phyloP scores from a whole-genome alignment of 2,113 vertebrate genomes.

The Galemys pyrenaicus region DNA sequence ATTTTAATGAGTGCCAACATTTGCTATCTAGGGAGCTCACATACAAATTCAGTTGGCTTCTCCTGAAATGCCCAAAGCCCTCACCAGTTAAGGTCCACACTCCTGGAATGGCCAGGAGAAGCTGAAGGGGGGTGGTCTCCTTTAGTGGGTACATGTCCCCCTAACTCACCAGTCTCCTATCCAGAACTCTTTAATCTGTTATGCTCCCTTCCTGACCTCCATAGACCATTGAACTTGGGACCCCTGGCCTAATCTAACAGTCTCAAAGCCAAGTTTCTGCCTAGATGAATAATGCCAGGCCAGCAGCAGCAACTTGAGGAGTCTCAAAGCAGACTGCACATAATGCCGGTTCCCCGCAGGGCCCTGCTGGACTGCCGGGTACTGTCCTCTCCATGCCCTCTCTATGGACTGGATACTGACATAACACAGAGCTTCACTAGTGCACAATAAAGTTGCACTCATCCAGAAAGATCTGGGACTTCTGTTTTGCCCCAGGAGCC shows the following conservation, averaged over 20 bases:
- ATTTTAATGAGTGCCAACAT: not conserved
- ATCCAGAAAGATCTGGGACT: not conserved
- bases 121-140: not conserved
- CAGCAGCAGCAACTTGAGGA: not conserved
- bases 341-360: not conserved
- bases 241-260: not conserved
- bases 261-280: not conserved
- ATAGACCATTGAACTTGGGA: not conserved
- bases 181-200: not conserved
- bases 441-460: not conserved
- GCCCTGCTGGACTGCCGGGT: not conserved
- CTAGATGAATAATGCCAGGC: not conserved
- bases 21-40: not conserved
- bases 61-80: constrained; percentile 14
- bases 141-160: not conserved
- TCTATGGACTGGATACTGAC: not conserved
- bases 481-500: not conserved
- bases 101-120: not conserved
- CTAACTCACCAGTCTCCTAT: not conserved
- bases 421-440: not conserved
- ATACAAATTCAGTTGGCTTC: not conserved
- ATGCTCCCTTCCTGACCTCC: not conserved
- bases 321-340: not conserved
- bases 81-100: not conserved
- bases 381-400: not conserved